Percentiles rank a stretch among this genome's conserved stretches.
Conservation (phyloP, 2,888 invertebrate genomes). For the Meandrusa payeni region DNA sequence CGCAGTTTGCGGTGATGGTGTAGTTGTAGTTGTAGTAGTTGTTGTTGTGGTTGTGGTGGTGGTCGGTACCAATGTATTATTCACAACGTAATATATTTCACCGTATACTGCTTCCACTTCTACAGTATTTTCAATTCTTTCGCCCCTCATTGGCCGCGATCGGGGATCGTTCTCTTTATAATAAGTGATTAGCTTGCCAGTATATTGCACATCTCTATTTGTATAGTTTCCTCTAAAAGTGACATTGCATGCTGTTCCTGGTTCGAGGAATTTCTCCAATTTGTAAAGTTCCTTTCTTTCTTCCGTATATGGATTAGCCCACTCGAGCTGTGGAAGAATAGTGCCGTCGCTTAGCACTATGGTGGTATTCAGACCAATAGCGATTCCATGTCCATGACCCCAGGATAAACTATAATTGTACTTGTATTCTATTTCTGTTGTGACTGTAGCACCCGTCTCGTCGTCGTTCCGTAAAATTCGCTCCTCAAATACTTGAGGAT, state of each 20-base stretch:
- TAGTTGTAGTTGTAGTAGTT: constrained; percentile 82
- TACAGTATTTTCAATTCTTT: constrained; percentile 83
- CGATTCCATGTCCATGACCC: constrained; percentile 88
- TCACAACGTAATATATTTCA: constrained; percentile 88
- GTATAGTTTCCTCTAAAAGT: constrained; percentile 88
- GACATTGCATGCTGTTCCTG: constrained; percentile 91
- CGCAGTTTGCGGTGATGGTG: constrained; percentile 75
- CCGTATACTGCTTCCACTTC: constrained; percentile 87
- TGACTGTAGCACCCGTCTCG: constrained; percentile 82
- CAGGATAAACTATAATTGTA: constrained; percentile 87
- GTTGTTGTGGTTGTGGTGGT: constrained; percentile 83
- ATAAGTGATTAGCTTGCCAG: constrained; percentile 85
- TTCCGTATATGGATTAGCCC: constrained; percentile 83
- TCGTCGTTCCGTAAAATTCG: constrained; percentile 75
- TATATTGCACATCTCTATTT: constrained; percentile 87
- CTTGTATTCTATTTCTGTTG: constrained; percentile 87
- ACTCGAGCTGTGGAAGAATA: constrained; percentile 81
- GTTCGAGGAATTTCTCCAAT: constrained; percentile 84
- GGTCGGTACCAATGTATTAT: constrained; percentile 89
- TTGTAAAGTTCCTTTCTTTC: constrained; percentile 80
- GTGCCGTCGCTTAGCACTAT: constrained; percentile 82
- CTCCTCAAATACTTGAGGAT: constrained; percentile 78
- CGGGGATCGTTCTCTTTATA: constrained; percentile 83
- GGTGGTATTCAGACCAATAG: constrained; percentile 85
- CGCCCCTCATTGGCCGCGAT: constrained; percentile 82